A percentile compares a stretch with the other conserved stretches of the same genome.
phyloP scores from a whole-genome alignment of 2,888 invertebrate genomes.

The Heliconius sara region DNA sequence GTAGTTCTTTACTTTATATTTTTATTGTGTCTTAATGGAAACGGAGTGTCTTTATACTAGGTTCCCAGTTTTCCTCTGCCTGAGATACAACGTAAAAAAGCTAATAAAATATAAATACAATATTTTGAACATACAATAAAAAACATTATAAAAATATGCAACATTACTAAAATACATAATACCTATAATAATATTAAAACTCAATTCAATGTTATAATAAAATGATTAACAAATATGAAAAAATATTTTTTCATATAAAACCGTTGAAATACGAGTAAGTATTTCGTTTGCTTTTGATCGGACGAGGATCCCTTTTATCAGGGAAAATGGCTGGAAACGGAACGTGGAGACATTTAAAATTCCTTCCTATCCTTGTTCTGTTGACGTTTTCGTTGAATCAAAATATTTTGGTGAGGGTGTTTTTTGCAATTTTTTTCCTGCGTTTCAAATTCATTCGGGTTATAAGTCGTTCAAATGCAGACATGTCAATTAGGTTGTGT shows the following conservation, averaged over 20 bases:
- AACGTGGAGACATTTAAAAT: conserved; percentile 61
- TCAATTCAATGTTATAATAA: background rate
- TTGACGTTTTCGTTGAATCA: conserved; percentile 41
- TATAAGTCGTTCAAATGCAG: background rate
- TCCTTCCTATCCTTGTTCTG: conserved; percentile 60
- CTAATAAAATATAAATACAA: too few species aligned
- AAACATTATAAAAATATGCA: too few species aligned
- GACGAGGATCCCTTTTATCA: conserved; percentile 64
- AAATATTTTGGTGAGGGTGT: conserved; percentile 37
- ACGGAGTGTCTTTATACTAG: too few species aligned
- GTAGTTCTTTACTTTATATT: too few species aligned
- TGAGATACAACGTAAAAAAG: too few species aligned
- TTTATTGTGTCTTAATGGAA: too few species aligned
- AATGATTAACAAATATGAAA: background rate
- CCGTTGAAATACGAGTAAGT: conserved; percentile 21
- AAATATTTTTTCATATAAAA: conserved; percentile 25
- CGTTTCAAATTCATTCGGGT: background rate
- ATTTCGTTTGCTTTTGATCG: conserved; percentile 40
- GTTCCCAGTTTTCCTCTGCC: too few species aligned
- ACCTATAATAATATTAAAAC: background rate
- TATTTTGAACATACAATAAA: too few species aligned
- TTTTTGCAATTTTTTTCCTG: conserved; percentile 1
- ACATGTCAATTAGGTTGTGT: background rate
- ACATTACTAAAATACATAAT: too few species aligned
- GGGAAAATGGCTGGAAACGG: conserved; percentile 55